Evolutionary conservation across 2,113 vertebrate species (phyloP).

Genomic region (Cebidichthys violaceus): DNA sequence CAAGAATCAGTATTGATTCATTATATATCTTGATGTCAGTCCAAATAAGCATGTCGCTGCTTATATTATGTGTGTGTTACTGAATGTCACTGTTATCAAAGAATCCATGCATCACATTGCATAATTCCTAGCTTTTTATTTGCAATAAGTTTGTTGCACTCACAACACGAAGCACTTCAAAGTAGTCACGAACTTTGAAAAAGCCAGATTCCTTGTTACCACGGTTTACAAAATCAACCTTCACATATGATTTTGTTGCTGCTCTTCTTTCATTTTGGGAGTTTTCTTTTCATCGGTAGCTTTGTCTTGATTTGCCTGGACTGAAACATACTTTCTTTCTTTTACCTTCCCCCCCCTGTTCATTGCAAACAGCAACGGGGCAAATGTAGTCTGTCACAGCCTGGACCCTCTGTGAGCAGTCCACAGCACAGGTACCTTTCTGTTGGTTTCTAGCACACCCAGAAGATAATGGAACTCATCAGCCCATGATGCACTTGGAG

Average conservation of each 20-base stretch:
- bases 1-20: neutral
- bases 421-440: conserved; percentile 98
- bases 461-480: conserved; percentile 95
- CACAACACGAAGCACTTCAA: conserved; percentile 45
- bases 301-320: conserved; percentile 99
- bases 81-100: conserved; percentile 45
- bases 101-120: conserved; percentile 50
- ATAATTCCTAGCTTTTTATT: conserved; percentile 39
- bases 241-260: conserved; percentile 88
- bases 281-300: conserved; percentile 92
- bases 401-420: conserved; percentile 98
- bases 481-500: conserved; percentile 70
- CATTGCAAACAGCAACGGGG: conserved; percentile 99
- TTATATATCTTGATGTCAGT: conserved; percentile 45
- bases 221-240: conserved; percentile 79
- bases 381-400: conserved; percentile 98
- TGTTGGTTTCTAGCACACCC: conserved; percentile 95
- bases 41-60: conserved; percentile 68
- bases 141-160: conserved; percentile 35
- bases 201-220: conserved; percentile 89
- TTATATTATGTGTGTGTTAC: conserved; percentile 52
- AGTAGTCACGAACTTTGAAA: conserved; percentile 76
- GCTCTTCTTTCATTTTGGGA: conserved; percentile 84
- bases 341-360: conserved; percentile 93
- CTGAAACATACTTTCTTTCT: conserved; percentile 99